Conservation (phyloP, 1,140 invertebrate genomes). For the Oncopodura yosiiana region DNA sequence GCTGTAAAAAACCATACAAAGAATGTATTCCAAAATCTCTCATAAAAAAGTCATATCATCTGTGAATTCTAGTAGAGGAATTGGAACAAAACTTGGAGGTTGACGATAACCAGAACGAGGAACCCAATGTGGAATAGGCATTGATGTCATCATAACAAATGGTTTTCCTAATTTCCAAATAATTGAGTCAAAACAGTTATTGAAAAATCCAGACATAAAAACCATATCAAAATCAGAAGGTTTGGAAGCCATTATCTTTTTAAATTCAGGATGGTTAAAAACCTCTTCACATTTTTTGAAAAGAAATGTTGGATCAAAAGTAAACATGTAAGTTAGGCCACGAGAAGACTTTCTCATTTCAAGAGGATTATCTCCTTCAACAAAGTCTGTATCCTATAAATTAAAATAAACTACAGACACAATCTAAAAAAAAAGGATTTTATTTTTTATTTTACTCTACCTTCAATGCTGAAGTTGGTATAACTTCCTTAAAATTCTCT, state of each 20-base stretch:
- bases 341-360: background rate
- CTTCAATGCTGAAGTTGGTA: background rate
- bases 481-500: background rate
- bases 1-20: background rate
- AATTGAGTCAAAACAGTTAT: slow-evolving; percentile 14
- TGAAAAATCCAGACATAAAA: slow-evolving; percentile 2
- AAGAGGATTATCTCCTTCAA: background rate
- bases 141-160: background rate
- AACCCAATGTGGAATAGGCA: background rate
- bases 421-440: too few relatives aligned
- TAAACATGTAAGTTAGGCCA: background rate
- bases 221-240: slow-evolving; percentile 12
- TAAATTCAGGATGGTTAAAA: slow-evolving; percentile 9
- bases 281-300: slow-evolving; percentile 6
- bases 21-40: background rate
- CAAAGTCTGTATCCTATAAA: background rate
- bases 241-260: background rate
- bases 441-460: background rate
- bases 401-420: too few relatives aligned
- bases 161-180: slow-evolving; percentile 8
- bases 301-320: slow-evolving; percentile 1
- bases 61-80: background rate
- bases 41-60: slow-evolving; percentile 22
- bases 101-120: slow-evolving; percentile 11
- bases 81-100: slow-evolving; percentile 17